Evolutionary conservation across 2,113 vertebrate genomes (phyloP).

Genomic region (Lycocorax pyrrhopterus): DNA sequence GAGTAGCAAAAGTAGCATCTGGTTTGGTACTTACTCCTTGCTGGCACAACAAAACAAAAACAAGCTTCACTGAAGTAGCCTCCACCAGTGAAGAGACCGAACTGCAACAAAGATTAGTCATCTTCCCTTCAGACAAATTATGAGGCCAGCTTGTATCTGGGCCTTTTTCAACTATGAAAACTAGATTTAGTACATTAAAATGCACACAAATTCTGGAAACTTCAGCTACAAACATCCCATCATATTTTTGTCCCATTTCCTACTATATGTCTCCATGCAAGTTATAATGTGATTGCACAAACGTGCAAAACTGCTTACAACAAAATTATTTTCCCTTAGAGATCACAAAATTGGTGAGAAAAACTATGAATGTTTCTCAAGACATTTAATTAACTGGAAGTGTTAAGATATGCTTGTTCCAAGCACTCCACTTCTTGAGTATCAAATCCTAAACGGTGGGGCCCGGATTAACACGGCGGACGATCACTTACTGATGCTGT

Average conservation of each 20-base stretch:
- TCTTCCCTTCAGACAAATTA: neutral
- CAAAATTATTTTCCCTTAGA: neutral
- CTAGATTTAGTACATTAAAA: neutral
- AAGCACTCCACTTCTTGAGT: neutral
- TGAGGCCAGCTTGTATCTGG: neutral
- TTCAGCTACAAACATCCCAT: neutral
- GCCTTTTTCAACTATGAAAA: neutral
- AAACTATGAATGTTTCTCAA: neutral
- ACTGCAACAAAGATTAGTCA: neutral
- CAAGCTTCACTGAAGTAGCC: neutral
- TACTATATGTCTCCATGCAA: neutral
- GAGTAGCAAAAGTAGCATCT: neutral
- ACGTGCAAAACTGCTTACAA: neutral
- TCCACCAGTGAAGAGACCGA: neutral
- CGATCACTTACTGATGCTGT: neutral
- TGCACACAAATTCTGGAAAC: neutral
- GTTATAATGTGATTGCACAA: neutral
- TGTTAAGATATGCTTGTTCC: neutral
- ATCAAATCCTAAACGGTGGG: neutral
- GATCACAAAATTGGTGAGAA: neutral
- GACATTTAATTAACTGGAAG: neutral
- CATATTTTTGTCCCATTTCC: neutral
- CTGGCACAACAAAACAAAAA: neutral
- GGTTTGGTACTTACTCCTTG: neutral
- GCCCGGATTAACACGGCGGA: fast-evolving